Evolutionary conservation across 1,140 invertebrate species (phyloP).

Genomic region (Oncopeltus fasciatus): DNA sequence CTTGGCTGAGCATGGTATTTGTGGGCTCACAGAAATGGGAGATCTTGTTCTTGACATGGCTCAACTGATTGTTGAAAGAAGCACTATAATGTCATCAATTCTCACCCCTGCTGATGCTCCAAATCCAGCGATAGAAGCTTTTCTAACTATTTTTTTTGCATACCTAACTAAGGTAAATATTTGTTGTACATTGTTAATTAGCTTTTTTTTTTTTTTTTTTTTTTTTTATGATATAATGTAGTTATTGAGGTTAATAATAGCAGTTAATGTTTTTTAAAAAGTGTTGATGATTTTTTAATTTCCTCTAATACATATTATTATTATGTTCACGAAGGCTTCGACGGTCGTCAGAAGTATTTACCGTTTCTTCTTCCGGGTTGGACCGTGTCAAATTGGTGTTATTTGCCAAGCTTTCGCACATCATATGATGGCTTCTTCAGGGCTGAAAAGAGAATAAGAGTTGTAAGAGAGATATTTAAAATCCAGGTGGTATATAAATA

Average conservation of each 20-base stretch:
- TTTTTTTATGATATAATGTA: background rate
- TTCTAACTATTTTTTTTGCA: slow-evolving; percentile 62
- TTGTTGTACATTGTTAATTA: slow-evolving; percentile 20
- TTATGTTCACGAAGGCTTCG: too few relatives aligned
- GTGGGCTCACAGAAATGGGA: slow-evolving; percentile 35
- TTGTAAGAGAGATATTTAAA: too few relatives aligned
- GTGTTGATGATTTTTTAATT: background rate
- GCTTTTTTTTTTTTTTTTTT: background rate
- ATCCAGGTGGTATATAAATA: too few relatives aligned
- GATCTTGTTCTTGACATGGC: slow-evolving; percentile 66
- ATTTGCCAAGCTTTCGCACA: too few relatives aligned
- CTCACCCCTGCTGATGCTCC: slow-evolving; percentile 47
- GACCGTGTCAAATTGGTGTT: too few relatives aligned
- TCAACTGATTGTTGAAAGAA: slow-evolving; percentile 84
- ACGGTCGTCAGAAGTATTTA: too few relatives aligned
- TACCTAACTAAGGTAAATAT: slow-evolving; percentile 52
- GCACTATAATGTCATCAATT: slow-evolving; percentile 70
- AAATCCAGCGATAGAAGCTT: slow-evolving; percentile 51
- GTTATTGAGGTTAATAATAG: background rate
- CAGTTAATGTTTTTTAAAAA: background rate
- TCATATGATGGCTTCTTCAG: too few relatives aligned
- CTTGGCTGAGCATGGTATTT: slow-evolving; percentile 51
- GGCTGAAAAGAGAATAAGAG: too few relatives aligned
- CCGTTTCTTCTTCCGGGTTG: too few relatives aligned
- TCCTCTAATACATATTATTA: too few relatives aligned